Evolutionary conservation across 1,140 invertebrate species (phyloP).

Genomic region (Drosophila sechellia): DNA sequence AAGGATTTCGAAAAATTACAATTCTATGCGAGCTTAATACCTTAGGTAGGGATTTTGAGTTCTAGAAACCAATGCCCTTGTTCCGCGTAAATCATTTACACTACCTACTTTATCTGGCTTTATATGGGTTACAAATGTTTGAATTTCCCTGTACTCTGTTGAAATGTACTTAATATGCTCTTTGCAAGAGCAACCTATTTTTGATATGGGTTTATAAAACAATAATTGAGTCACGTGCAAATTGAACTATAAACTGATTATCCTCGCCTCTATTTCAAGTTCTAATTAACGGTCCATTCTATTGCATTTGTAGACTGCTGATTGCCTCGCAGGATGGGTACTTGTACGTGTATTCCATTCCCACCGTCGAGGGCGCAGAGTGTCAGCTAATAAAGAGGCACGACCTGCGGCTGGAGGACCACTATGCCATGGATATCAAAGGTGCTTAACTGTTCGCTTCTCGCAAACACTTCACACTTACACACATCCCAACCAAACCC

Average conservation of each 20-base stretch:
- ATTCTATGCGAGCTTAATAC: no score
- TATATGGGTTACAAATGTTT: no score
- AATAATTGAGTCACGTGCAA: not conserved
- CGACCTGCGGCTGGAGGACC: constrained; percentile 77
- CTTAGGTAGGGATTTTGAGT: no score
- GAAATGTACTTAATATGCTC: no score
- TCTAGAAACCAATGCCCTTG: no score
- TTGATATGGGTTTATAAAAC: no score
- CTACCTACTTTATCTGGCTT: no score
- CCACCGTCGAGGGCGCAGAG: constrained; percentile 94
- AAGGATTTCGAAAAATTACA: not conserved
- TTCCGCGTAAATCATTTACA: no score
- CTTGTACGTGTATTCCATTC: constrained; percentile 96
- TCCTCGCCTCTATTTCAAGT: no score
- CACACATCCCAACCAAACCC: constrained; percentile 34
- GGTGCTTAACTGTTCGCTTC: constrained; percentile 59
- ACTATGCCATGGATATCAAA: constrained; percentile 83
- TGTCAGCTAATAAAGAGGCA: constrained; percentile 89
- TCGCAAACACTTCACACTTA: constrained; percentile 39
- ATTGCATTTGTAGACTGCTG: constrained; percentile 85
- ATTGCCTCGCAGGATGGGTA: constrained; percentile 96
- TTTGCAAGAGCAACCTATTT: no score
- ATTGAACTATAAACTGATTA: not conserved
- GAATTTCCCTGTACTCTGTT: no score
- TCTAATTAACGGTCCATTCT: no score